A percentile compares a stretch with the other conserved stretches of the same genome.
phyloP scores from a whole-genome alignment of 2,888 invertebrate species.

The Tiliacea citrago region DNA sequence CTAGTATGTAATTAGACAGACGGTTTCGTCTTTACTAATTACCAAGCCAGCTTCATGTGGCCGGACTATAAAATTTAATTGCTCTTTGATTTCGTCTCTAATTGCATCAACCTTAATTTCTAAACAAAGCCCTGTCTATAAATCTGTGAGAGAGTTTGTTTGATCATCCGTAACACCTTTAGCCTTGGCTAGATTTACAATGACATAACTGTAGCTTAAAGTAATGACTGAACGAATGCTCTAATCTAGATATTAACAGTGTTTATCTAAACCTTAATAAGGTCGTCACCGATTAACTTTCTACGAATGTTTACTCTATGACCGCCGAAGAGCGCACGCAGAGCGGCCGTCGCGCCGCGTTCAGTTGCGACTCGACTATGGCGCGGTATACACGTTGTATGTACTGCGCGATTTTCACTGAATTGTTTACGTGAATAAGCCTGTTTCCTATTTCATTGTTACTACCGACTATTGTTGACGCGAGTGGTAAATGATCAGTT shows the following conservation, averaged over 20 bases:
- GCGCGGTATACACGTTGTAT: constrained; percentile 66
- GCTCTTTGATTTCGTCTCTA: constrained; percentile 41
- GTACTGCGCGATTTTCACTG: constrained; percentile 47
- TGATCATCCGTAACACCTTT: constrained; percentile 2
- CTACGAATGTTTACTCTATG: constrained; percentile 68
- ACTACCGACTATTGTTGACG: constrained; percentile 63
- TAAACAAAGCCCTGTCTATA: constrained; percentile 25
- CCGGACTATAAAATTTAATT: constrained; percentile 51
- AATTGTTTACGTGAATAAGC: constrained; percentile 78
- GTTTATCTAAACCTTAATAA: constrained; percentile 64
- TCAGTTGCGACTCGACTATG: constrained; percentile 79
- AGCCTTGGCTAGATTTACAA: constrained; percentile 23
- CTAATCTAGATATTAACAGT: constrained; percentile 57
- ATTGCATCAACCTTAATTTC: constrained; percentile 32
- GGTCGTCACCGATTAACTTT: constrained; percentile 68
- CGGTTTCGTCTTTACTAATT: constrained; percentile 49
- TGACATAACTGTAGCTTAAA: constrained; percentile 48
- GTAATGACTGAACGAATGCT: constrained; percentile 45
- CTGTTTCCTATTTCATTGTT: constrained; percentile 67
- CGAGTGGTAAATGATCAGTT: constrained; percentile 69
- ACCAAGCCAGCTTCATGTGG: constrained; percentile 54
- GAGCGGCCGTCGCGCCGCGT: constrained; percentile 61
- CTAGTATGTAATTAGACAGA: constrained; percentile 39
- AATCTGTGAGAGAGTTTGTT: constrained; percentile 7
- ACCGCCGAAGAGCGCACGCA: constrained; percentile 59